These are phyloP conservation scores for Numenius phaeopus DNA, from an alignment of 2,797 vertebrate genomes.

Conservation along the genomic window DNA sequence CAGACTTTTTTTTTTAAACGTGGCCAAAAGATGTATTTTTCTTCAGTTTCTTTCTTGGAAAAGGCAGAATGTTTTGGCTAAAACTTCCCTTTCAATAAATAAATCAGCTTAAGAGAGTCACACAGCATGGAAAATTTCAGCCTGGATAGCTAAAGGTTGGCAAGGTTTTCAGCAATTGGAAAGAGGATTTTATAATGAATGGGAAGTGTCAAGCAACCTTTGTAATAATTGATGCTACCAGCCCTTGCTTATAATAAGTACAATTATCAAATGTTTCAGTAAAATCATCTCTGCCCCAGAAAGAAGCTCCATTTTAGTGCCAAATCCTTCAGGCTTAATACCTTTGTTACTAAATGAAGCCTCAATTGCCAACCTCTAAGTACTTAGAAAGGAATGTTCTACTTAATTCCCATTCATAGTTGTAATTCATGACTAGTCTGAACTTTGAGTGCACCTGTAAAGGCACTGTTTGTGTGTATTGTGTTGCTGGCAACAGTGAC, in stretches of 20 bases:
- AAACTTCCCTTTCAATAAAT: slow-evolving; percentile 15
- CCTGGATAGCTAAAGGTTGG: slow-evolving; percentile 13
- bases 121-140: slow-evolving; percentile 62
- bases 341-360: slow-evolving; percentile 30
- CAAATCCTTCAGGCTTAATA: slow-evolving; percentile 63
- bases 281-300: slow-evolving; percentile 48
- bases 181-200: slow-evolving; percentile 43
- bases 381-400: slow-evolving; percentile 69
- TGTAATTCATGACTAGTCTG: slow-evolving; percentile 59
- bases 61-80: background rate
- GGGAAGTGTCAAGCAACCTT: slow-evolving; percentile 48
- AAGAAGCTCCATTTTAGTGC: slow-evolving; percentile 48
- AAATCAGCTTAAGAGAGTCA: background rate
- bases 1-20: background rate
- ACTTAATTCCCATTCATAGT: slow-evolving; percentile 50
- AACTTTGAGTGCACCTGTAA: slow-evolving; percentile 68
- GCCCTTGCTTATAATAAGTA: slow-evolving; percentile 40
- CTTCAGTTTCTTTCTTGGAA: background rate
- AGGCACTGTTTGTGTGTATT: slow-evolving; percentile 39
- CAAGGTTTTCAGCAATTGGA: slow-evolving; percentile 19
- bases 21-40: background rate
- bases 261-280: slow-evolving; percentile 64
- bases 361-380: slow-evolving; percentile 26
- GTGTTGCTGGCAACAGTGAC: slow-evolving; percentile 33
- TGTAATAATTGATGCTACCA: slow-evolving; percentile 51